These are phyloP conservation scores for Leptopterna dolabrata DNA, from an alignment of 2,888 invertebrate genomes.

Conservation along the genomic window DNA sequence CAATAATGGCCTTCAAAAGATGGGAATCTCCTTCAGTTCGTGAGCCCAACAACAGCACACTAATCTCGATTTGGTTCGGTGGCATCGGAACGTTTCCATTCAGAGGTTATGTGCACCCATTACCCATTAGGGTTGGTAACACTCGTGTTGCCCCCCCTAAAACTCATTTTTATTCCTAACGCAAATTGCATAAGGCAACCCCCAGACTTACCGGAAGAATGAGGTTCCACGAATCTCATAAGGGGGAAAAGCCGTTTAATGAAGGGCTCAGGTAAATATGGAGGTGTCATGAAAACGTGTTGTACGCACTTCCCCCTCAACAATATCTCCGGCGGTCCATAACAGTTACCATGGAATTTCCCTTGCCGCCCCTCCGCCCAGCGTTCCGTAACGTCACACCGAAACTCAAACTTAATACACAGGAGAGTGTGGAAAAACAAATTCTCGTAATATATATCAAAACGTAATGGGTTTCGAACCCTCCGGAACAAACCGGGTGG, in stretches of 20 bases:
- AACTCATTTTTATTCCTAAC: neutral
- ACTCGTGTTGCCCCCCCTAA: neutral
- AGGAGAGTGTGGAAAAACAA: neutral
- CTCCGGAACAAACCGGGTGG: neutral
- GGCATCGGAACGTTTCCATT: neutral
- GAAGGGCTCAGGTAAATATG: conserved; percentile 7
- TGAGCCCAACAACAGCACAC: too few species aligned
- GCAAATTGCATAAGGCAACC: neutral
- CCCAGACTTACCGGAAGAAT: neutral
- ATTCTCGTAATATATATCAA: neutral
- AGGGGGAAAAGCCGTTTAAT: neutral
- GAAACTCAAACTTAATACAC: neutral
- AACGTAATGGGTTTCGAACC: neutral
- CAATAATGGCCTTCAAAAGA: too few species aligned
- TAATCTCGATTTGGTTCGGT: too few species aligned
- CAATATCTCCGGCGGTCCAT: neutral
- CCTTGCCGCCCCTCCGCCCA: neutral
- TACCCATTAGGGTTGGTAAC: neutral
- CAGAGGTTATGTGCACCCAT: neutral
- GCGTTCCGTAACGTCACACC: neutral
- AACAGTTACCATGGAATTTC: neutral
- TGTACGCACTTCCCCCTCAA: neutral
- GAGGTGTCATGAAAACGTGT: neutral
- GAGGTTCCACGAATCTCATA: neutral
- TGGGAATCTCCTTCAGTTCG: too few species aligned